phyloP scores from a whole-genome alignment of 2,888 invertebrate genomes.

The Coelinius sp. region DNA sequence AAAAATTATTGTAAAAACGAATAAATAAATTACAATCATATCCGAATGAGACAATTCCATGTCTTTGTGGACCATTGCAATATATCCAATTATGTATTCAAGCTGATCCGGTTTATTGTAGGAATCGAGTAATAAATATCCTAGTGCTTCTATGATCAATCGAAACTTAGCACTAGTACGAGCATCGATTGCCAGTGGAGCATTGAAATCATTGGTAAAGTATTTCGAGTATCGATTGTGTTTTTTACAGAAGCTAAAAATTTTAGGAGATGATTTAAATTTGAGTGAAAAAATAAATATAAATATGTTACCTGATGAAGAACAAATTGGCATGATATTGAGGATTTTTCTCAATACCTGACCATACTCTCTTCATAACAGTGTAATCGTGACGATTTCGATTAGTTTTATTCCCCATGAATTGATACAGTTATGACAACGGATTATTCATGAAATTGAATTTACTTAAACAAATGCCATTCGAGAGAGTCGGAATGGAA shows the following conservation, averaged over 20 bases:
- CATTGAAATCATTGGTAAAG: constrained; percentile 50
- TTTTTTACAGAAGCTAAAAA: constrained; percentile 52
- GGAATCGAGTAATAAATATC: constrained; percentile 56
- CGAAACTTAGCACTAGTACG: constrained; percentile 52
- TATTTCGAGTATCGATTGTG: constrained; percentile 57
- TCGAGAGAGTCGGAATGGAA: too few relatives aligned
- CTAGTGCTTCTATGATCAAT: constrained; percentile 55
- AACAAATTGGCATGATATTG: constrained; percentile 56
- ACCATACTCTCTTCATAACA: constrained; percentile 51
- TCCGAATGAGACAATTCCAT: constrained; percentile 54
- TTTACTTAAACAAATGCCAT: too few relatives aligned
- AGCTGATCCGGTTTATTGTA: constrained; percentile 53
- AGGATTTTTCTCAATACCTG: constrained; percentile 54
- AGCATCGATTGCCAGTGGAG: constrained; percentile 51
- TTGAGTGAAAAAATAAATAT: too few relatives aligned
- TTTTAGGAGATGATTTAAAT: not conserved
- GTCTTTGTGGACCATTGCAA: constrained; percentile 61
- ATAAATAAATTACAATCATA: constrained; percentile 47
- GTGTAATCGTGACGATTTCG: constrained; percentile 40
- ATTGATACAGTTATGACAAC: too few relatives aligned
- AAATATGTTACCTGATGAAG: constrained; percentile 49
- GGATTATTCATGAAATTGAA: too few relatives aligned
- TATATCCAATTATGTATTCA: constrained; percentile 53
- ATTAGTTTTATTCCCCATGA: not conserved
- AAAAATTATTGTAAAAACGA: constrained; percentile 8